Base-by-base conservation (phyloP, 2,888 invertebrate species). In the Ctena decussata region DNA sequence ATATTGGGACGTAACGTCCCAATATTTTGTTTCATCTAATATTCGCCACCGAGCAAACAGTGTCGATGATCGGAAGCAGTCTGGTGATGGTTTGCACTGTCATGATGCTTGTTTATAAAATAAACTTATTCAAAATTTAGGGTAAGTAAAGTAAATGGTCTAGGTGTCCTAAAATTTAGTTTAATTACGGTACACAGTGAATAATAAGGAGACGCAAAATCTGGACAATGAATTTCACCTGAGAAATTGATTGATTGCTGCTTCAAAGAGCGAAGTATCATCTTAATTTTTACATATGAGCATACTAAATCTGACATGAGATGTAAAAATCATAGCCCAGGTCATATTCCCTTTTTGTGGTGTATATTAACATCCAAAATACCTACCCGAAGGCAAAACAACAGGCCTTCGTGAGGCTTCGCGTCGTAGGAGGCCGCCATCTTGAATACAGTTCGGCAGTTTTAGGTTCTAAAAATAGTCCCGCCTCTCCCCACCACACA, bases 381-480 rank as follows among this genome's bases (percentile, higher is more conserved):
- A 65, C 65, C 65, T 65, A 65, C 65, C 65, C 65, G 35, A 65
- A 24, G 65, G 65, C 35, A 21, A 65, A 65, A 65, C 35, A 21
- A 12, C 27, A 24, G 60, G 60, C 6, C 6, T 60, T 60, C 60
- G 30, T 24, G 6, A 35, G 35, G 32, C 35, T 65, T 65, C 65
- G 65, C 65, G 18, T 35, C 65, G 65, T 65, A 35, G 65, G 65
- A 65, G 65, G 81, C 86, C 71, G 88, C 88, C 88, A 89, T 89
- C 77, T 89, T 88, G 82, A 74, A 84, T 44, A 76, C 30, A 85
- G 88, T 89, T 84, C 70, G 88, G 88, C 86, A 75, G 77, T 76
- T 60, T 75, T 37, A 24, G 8, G 11, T 27, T 39, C 41, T 46
- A 72, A 72, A 65, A 65, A 65, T 65, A 65, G 32, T 35, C 35